Conservation (phyloP, 2,797 vertebrate species). For the Micrastur ruficollis region DNA sequence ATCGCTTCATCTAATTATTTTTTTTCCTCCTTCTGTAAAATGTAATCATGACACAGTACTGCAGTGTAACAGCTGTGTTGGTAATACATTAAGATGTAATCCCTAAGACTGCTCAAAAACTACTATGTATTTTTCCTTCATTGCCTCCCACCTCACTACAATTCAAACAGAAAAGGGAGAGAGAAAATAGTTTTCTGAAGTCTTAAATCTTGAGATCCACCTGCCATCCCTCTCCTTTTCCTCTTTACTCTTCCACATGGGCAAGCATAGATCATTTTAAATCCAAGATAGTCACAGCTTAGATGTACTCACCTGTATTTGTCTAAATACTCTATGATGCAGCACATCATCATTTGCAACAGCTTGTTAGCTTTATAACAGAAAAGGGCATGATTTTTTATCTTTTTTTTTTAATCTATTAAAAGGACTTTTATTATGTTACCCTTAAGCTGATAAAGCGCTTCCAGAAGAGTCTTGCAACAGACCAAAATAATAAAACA, state of each 20-base stretch:
- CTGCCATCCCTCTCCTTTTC: neutral
- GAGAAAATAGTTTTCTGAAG: neutral
- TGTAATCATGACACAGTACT: neutral
- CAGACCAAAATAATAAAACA: neutral
- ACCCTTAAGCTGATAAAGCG: neutral
- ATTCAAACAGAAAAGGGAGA: neutral
- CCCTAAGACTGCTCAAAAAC: neutral
- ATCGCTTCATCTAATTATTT: neutral
- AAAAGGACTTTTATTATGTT: neutral
- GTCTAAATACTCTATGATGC: neutral
- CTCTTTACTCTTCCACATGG: neutral
- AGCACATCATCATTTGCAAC: neutral
- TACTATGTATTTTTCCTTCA: neutral
- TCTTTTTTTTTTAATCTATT: neutral
- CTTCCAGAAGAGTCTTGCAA: neutral
- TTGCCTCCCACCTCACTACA: neutral
- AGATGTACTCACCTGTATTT: neutral
- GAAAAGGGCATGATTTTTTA: neutral
- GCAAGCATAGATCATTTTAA: neutral
- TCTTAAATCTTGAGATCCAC: neutral
- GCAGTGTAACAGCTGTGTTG: constrained; percentile 2
- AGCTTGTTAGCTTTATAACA: neutral
- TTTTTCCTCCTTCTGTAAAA: neutral
- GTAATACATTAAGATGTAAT: neutral
- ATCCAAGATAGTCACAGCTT: neutral